Evolutionary conservation across 2,113 vertebrate species (phyloP), one percentile per base, ranked within the genome.

Genomic region (Proteles cristata): DNA sequence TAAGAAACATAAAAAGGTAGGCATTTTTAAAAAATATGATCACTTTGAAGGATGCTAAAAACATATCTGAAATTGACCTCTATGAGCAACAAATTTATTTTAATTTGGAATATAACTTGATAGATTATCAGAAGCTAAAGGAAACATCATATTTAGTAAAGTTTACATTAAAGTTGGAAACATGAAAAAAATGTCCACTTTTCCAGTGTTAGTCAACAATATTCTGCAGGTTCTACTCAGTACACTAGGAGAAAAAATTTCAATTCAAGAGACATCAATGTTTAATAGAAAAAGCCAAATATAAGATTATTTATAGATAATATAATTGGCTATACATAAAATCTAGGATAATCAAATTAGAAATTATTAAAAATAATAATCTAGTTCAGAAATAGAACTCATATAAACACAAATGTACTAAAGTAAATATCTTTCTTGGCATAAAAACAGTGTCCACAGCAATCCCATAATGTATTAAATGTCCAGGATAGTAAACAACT

Each of bases 281-380:
- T 93, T 92, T 45, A 90, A 71, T 66, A 90, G 68, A 71, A 88
- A 93, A 31, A 79, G 16, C 2, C 21, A 97, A 95, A 85, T 92
- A 74, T 1, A 66, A 80, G 7, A 79, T 77, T 85, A 87, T 77
- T 90, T 87, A 28, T 2, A 88, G 39, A 77, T 94, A 31, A 96
- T 82, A 90, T 86, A 39, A 95, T 77, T 90, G 11, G 55, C 48
- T 92, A 66, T 50, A 95, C 7, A 74, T 11, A 96, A 97, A 91
- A 90, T 92, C 11, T 11, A 88, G 10, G 21, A 84, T 15, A 97
- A 93, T 91, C 16, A 74, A 96, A 94, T 90, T 95, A 81, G 69
- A 88, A 90, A 81, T 65, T 81, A 89, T 90, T 90, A 93, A 48
- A 95, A 92, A 16, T 79, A 95, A 80, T 33, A 94, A 83, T 55